Evolutionary conservation across 2,797 vertebrate genomes (phyloP).

Genomic region (Scomberomorus guttatus): DNA sequence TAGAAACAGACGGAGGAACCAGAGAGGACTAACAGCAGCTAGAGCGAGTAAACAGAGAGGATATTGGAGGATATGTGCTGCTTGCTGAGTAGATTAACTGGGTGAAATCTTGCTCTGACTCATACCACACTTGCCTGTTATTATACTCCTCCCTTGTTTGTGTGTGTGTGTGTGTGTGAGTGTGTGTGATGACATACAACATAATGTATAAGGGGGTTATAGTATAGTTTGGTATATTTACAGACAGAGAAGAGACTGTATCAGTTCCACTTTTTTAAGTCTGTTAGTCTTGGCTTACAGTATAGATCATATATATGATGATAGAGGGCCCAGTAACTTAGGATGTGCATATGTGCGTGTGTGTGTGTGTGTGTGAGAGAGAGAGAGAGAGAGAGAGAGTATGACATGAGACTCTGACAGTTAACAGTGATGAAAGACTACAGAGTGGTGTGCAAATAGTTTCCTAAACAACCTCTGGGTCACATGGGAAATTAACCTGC

Average conservation of each 20-base stretch:
- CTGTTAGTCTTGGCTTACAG: conserved; percentile 11
- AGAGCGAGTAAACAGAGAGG: conserved; percentile 58
- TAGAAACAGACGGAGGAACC: conserved; percentile 19
- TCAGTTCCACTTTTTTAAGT: conserved; percentile 8
- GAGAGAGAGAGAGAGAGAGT: neutral
- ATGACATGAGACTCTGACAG: too few species aligned
- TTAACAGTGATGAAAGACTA: neutral
- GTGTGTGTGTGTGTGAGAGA: neutral
- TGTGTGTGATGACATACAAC: conserved; percentile 28
- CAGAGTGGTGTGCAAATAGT: neutral
- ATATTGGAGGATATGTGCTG: conserved; percentile 57
- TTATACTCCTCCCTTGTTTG: conserved; percentile 42
- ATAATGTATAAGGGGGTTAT: conserved; percentile 15
- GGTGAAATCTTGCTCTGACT: conserved; percentile 68
- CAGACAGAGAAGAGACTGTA: conserved; percentile 6
- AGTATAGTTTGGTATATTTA: conserved; percentile 6
- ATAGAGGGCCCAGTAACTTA: neutral
- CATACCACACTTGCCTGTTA: conserved; percentile 55
- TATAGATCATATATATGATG: neutral
- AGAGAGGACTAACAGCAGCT: conserved; percentile 29
- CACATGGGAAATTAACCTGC: neutral
- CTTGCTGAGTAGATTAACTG: conserved; percentile 64
- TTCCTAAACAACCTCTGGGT: neutral
- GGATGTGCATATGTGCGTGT: neutral
- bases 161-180: conserved; percentile 5